Evolutionary conservation across 2,113 vertebrate genomes (phyloP), one percentile per base, ranked within the genome.

Genomic region (Sigmodon hispidus): DNA sequence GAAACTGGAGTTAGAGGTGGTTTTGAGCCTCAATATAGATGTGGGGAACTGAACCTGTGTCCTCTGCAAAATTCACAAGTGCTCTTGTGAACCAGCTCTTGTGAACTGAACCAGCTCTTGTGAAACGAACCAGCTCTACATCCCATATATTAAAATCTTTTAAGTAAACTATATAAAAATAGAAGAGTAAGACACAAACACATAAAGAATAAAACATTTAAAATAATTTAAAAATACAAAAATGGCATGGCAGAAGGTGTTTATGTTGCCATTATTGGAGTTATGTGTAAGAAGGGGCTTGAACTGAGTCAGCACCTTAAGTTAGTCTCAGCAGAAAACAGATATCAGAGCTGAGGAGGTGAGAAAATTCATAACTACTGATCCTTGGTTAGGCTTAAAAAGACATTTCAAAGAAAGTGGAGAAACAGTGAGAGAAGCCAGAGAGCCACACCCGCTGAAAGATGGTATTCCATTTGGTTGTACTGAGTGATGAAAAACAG

Each of bases 151-250:
- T 70, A 59, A 81, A 59, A 84, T 63, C n/a, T 92, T 93, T 90
- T 43, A 91, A 90, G 57, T 59, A 48, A 92, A 91, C 77, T 61
- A 65, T 45, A 7, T 87, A 52, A 84, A 31, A 85, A 34, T 87
- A 72, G 48, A 94, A 45, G 61, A 86, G 55, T 8, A 76, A 2
- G 77, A 55, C 7, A 91, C 24, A 96, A 90, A 94, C 22, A 80
- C 3, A n/a, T 77, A 79, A 90, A 79, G 43, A 95, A 93, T 15
- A 93, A 94, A 43, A 87, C 0, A 22, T 77, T 88, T 90, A 50
- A 90, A 95, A 86, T 92, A 76, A 83, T 50, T 91, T 89, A 40
- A 93, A 65, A 87, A 77, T 48, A 85, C 76, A 92, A 61, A 61
- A 90, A 22, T 55, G 19, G 86, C 5, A 55, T 50, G 17, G 96